Conservation (phyloP, 1,140 invertebrate genomes). For the Microplitis demolitor region DNA sequence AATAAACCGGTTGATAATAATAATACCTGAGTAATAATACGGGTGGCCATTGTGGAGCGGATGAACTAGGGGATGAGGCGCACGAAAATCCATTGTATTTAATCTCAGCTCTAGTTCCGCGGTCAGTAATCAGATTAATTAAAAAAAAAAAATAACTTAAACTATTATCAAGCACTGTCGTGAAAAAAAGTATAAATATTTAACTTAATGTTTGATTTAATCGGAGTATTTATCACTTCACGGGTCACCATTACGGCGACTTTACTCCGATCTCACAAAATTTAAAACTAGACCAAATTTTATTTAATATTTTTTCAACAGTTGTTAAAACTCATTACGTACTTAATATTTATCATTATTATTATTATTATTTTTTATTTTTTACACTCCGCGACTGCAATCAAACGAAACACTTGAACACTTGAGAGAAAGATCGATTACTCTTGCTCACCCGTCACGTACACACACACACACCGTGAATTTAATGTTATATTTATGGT, state of each 20-base stretch:
- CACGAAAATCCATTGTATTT: slow-evolving; percentile 55
- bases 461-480: not conserved
- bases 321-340: not conserved
- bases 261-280: not conserved
- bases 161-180: not conserved
- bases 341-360: too few relatives aligned
- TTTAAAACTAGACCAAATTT: not conserved
- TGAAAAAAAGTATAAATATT: not conserved
- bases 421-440: slow-evolving; percentile 3
- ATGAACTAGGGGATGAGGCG: slow-evolving; percentile 55
- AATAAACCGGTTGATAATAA: not conserved
- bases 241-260: not conserved
- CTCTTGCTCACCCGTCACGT: not conserved
- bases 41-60: slow-evolving; percentile 53
- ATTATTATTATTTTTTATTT: not conserved
- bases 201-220: not conserved
- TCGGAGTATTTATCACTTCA: not conserved
- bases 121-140: not conserved
- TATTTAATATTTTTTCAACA: not conserved
- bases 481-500: not conserved
- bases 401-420: not conserved
- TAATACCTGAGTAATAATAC: slow-evolving; percentile 56
- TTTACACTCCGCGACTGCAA: not conserved
- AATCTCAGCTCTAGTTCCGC: too few relatives aligned
- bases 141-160: not conserved